Conservation (phyloP, 2,888 invertebrate species). For the Melinopterus prodromus region DNA sequence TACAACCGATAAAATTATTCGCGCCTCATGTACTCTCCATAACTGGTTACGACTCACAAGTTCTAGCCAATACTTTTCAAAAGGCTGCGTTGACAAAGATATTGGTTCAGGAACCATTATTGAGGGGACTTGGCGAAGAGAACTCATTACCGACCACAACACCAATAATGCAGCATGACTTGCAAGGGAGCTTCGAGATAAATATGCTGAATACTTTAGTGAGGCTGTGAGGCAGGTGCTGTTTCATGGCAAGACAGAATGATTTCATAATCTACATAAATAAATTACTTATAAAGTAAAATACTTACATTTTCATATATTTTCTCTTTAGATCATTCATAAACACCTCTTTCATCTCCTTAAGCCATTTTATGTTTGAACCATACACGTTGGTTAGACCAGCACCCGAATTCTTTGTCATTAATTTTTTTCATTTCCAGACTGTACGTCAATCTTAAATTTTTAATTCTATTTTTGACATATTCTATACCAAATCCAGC, state of each 20-base stretch:
- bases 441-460: conserved; percentile 24
- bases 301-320: too few species aligned
- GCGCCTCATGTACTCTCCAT: conserved; percentile 19
- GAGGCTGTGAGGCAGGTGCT: too few species aligned
- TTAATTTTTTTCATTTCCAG: conserved; percentile 18
- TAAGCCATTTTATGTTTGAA: not conserved
- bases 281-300: too few species aligned
- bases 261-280: too few species aligned
- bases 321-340: not conserved
- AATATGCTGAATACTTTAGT: too few species aligned
- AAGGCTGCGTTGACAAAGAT: conserved; percentile 22
- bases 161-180: too few species aligned
- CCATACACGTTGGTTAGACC: not conserved
- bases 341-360: not conserved
- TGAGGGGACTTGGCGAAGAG: conserved; percentile 18
- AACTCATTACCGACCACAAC: too few species aligned
- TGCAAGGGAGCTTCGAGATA: too few species aligned
- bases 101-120: conserved; percentile 27
- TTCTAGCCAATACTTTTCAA: conserved; percentile 13
- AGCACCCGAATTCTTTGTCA: conserved; percentile 11
- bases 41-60: conserved; percentile 22
- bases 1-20: conserved; percentile 28
- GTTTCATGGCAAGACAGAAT: too few species aligned
- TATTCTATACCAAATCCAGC: conserved; percentile 10
- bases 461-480: conserved; percentile 25